phyloP scores from a whole-genome alignment of 2,888 invertebrate genomes.

The Apodemia duryi region DNA sequence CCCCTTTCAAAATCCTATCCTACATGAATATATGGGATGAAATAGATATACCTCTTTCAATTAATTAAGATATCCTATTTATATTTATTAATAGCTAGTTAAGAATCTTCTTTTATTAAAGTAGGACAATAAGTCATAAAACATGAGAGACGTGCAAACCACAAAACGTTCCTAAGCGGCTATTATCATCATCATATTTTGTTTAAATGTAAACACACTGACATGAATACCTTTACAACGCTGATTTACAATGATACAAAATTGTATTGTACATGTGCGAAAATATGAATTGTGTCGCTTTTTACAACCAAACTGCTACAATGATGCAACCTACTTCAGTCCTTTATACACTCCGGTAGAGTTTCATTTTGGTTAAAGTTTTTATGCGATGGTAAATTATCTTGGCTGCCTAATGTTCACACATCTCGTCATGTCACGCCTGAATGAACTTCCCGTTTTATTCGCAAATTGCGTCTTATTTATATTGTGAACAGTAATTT shows the following conservation, averaged over 20 bases:
- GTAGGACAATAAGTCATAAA: background rate
- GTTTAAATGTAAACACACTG: conserved; percentile 8
- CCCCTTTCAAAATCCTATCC: no score
- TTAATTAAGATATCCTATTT: background rate
- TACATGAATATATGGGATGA: no score
- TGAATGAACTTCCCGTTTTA: conserved; percentile 11
- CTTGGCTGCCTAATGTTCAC: background rate
- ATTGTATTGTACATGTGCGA: conserved; percentile 9
- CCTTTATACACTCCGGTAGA: background rate
- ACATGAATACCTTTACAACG: conserved; percentile 5
- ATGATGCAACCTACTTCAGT: background rate
- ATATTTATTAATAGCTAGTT: background rate
- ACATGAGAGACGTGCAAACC: background rate
- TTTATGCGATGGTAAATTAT: background rate
- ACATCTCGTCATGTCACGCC: conserved; percentile 2
- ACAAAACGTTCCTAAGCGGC: background rate
- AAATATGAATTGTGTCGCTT: conserved; percentile 3
- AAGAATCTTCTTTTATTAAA: background rate
- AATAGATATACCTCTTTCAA: no score
- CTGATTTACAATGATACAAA: conserved; percentile 2
- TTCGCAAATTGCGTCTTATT: conserved; percentile 12
- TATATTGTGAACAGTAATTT: conserved; percentile 3
- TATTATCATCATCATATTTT: conserved; percentile 10
- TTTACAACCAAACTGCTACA: background rate
- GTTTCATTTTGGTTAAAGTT: background rate